Evolutionary conservation across 1,140 invertebrate species (phyloP).

Genomic region (Pogonomyrmex barbatus): DNA sequence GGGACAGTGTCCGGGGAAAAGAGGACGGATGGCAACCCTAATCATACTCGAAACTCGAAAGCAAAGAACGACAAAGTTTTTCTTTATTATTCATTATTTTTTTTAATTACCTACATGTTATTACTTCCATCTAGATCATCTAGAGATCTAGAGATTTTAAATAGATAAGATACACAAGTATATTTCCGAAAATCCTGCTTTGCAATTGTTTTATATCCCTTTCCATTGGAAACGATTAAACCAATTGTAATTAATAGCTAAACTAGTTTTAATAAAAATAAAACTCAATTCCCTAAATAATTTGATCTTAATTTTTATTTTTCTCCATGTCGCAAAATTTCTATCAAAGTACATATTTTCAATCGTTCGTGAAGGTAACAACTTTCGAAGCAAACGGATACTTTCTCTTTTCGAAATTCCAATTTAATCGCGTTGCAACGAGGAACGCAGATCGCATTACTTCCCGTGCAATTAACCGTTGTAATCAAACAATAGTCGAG

Average conservation of each 20-base stretch:
- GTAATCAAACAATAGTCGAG: constrained; percentile 6
- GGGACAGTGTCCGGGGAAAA: no score
- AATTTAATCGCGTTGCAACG: constrained; percentile 5
- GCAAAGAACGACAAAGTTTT: no score
- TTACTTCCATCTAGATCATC: no score
- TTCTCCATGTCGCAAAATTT: background rate
- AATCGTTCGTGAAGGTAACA: background rate
- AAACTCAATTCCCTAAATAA: background rate
- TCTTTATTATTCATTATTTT: no score
- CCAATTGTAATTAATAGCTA: background rate
- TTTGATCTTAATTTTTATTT: background rate
- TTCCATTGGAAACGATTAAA: background rate
- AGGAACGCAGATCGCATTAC: background rate
- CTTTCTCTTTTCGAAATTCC: constrained; percentile 7
- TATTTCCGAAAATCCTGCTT: background rate
- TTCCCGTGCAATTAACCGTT: constrained; percentile 28
- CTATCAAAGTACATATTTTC: background rate
- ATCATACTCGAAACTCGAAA: no score
- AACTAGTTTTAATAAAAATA: no score
- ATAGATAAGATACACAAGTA: background rate
- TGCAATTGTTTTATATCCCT: background rate
- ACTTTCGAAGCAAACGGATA: no score
- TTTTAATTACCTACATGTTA: no score
- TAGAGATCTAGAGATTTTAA: background rate
- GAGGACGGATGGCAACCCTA: no score